Evolutionary conservation across 2,113 vertebrate species (phyloP), one percentile per base, ranked within the genome.

Genomic region (Apeltes quadracus): DNA sequence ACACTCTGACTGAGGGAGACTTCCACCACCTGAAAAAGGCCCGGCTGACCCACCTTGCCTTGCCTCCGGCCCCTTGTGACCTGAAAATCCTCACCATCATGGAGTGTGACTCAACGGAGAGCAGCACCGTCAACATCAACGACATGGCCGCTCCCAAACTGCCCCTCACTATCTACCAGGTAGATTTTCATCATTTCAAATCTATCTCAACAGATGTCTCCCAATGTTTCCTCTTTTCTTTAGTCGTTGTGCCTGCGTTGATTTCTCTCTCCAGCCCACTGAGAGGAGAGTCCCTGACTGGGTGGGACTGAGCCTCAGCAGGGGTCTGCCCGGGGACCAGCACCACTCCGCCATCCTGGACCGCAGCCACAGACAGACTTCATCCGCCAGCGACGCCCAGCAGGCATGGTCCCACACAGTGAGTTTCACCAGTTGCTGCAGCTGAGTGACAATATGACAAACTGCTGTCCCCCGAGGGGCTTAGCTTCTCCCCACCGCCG

Each of bases 1-100:
- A 98, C 83, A 99, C 98, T 0, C 92, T 99, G 87, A 99, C 98
- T 0, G 98, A 99, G 68, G 98, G 98, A 1, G 98, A 99, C 59
- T 99, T 98, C 88, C 98, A 99, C 78, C 97, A 98, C 83, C 91
- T 99, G 87, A 99, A 99, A 88, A 98, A 97, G 1, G 96, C 98
- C 3, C 94, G 98, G 13, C 93, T 99, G 82, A 98, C 95, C 3
- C 95, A 98, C 84, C 93, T 97, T 27, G 95, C 96, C 87, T 85
- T 98, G 76, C 75, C 91, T 27, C 89, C 89, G 0, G 62, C 91
- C 73, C 73, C 93, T 85, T 0, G 96, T 93, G 92, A 95, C 67
- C 93, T 98, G 79, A 96, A 96, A 90, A 98, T 99, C 4, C 92
- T 97, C 88, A 98, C 97, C 81, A 98, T 98, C 87, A 96, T 97